phyloP scores from a whole-genome alignment of 2,113 vertebrate genomes.

The Capreolus pygargus region DNA sequence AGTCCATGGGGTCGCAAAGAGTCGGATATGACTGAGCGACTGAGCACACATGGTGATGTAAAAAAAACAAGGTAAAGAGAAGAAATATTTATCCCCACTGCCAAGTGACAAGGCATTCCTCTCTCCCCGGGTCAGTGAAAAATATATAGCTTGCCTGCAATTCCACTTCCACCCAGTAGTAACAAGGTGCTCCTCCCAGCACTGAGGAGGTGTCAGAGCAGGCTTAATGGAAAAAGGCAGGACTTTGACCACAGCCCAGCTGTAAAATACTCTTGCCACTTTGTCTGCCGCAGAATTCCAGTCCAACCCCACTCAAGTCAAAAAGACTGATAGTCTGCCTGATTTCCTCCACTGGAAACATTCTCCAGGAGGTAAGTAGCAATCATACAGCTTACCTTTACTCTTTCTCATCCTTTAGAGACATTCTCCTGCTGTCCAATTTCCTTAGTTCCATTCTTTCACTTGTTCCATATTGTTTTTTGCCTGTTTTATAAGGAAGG shows the following conservation, averaged over 20 bases:
- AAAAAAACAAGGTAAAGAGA: background rate
- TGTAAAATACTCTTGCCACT: background rate
- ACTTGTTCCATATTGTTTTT: background rate
- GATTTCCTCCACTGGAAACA: background rate
- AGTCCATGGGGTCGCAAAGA: background rate
- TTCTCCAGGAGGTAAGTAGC: background rate
- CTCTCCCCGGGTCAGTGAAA: background rate
- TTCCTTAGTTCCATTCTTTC: background rate
- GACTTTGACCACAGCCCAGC: background rate
- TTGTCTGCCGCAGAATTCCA: background rate
- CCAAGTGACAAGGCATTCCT: background rate
- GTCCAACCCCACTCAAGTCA: background rate
- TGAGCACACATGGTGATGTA: background rate
- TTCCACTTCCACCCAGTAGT: no score
- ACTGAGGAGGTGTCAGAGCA: background rate
- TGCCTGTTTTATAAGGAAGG: background rate
- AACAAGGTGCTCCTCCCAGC: background rate
- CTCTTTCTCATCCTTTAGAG: background rate
- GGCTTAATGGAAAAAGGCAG: background rate
- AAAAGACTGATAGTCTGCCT: background rate
- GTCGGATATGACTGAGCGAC: fast-evolving
- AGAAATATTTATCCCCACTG: background rate
- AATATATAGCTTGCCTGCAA: background rate
- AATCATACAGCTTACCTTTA: background rate
- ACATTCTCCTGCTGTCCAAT: background rate